Conservation (phyloP, 2,888 invertebrate genomes). For the Anagyrus pseudococci region DNA sequence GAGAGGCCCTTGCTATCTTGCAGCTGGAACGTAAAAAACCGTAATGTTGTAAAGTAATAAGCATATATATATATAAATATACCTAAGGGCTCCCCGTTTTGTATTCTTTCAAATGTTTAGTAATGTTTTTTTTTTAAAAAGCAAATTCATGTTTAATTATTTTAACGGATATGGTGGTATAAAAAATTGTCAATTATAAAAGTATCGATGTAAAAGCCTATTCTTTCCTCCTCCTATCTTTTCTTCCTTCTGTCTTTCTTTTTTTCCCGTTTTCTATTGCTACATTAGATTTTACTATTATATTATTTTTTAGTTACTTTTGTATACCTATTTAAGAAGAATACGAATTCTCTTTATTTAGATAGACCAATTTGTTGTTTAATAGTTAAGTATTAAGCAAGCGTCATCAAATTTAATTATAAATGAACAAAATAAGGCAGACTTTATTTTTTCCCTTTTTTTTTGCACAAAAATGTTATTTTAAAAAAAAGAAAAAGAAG, state of each 20-base stretch:
- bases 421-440: constrained; percentile 26
- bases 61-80: not conserved
- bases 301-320: constrained; percentile 38
- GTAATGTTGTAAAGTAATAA: constrained; percentile 18
- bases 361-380: constrained; percentile 55
- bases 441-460: constrained; percentile 38
- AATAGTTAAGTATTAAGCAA: constrained; percentile 33
- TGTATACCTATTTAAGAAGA: constrained; percentile 35
- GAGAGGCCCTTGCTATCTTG: constrained; percentile 21
- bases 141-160: no score
- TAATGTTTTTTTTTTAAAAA: not conserved
- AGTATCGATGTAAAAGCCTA: constrained; percentile 20
- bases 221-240: not conserved
- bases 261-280: constrained; percentile 38
- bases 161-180: constrained; percentile 18
- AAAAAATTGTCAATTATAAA: constrained; percentile 36
- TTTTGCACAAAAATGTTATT: constrained; percentile 17
- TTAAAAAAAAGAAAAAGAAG: constrained; percentile 26
- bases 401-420: constrained; percentile 35
- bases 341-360: constrained; percentile 47
- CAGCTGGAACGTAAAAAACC: constrained; percentile 9
- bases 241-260: constrained; percentile 5
- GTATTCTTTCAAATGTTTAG: not conserved
- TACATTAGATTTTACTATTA: constrained; percentile 32
- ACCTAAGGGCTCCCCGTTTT: not conserved